Base-by-base conservation (phyloP, 2,888 invertebrate genomes). In the Erynnis tages region DNA sequence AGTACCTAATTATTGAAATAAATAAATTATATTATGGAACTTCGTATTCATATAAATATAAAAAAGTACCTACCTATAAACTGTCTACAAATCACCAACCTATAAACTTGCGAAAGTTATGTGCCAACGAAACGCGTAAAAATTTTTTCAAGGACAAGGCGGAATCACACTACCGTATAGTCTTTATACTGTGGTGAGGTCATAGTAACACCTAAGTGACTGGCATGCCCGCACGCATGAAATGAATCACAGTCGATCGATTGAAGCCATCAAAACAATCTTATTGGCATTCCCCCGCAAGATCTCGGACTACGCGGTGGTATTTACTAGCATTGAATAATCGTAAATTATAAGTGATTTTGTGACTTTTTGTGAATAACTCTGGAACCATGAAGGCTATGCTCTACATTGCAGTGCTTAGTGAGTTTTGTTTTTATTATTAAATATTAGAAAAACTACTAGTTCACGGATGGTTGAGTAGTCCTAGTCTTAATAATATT, bases 321-420 rank as follows among this genome's bases (percentile, higher is more conserved):
- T 35, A n/a, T 23, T 11, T 3, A 11, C 6, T 21, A 14, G 2
- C 0, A 6, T 4, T 38, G 3, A 4, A 23, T 38, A 7, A 13
- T 6, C 21, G 21, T 21, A 21, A 21, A 21, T 3, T 21, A 23
- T 38, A 29, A 23, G 46, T 27, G 34, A 5, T 27, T 35, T n/a
- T 47, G 19, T 37, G 27, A n/a, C 5, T 32, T 48, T 32, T 40
- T 34, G 41, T 23, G 38, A 32, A 19, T 4, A 47, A 8, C 23
- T 32, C 29, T 7, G 21, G 47, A 47, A 50, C 37, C 50, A 50
- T 50, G 50, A 50, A 50, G 50, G 43, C 37, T 50, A 37, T 37
- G 17, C 2, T 40, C 19, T 7, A 17, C 16, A 16, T 50, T 44
- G 50, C 25, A n/a, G 41, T 50, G 37, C 16, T 50, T 1, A 17